phyloP scores from a whole-genome alignment of 2,888 invertebrate genomes.

The Tenthredo livida region DNA sequence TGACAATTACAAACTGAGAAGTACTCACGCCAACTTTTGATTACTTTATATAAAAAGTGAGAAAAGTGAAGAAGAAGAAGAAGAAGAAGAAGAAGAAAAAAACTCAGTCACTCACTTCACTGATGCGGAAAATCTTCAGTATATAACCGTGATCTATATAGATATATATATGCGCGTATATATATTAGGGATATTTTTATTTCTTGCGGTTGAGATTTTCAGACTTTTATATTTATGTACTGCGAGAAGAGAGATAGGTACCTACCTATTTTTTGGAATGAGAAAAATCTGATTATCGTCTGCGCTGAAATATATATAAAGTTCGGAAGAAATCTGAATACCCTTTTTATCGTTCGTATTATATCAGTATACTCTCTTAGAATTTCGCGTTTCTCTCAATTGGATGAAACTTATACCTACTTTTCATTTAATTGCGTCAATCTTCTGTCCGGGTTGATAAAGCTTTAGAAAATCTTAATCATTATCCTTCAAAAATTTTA shows the following conservation, averaged over 20 bases:
- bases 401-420: not conserved
- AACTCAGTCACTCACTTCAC: constrained; percentile 11
- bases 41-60: constrained; percentile 11
- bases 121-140: not conserved
- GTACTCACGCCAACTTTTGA: constrained; percentile 24
- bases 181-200: not conserved
- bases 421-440: not conserved
- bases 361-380: not conserved
- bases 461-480: not conserved
- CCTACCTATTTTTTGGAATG: no score
- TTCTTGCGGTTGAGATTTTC: not conserved
- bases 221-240: no score
- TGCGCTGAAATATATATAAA: not conserved
- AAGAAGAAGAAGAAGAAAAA: not conserved
- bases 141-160: not conserved
- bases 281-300: not conserved
- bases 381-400: not conserved
- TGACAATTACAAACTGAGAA: constrained; percentile 32
- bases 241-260: no score
- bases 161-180: not conserved
- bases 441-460: not conserved
- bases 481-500: not conserved
- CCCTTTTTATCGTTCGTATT: not conserved
- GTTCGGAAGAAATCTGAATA: not conserved
- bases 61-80: not conserved